phyloP scores from a whole-genome alignment of 2,888 invertebrate species.

The Cataglyphis albicans region DNA sequence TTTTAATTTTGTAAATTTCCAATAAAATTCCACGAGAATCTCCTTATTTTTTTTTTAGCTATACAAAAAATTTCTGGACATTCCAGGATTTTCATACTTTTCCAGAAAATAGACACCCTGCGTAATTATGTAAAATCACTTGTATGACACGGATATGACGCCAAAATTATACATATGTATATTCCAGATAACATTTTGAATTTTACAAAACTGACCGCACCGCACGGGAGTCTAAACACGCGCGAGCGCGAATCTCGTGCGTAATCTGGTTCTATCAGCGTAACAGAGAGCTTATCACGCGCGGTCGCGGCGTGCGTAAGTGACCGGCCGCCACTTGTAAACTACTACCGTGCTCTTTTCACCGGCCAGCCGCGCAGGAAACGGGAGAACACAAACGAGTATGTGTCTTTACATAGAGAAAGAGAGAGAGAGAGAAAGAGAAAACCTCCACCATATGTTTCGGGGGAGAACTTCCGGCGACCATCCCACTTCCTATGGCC shows the following conservation, averaged over 20 bases:
- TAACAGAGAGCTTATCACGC: slow-evolving; percentile 50
- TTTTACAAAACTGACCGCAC: slow-evolving; percentile 54
- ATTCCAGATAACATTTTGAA: background rate
- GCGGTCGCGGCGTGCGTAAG: slow-evolving; percentile 58
- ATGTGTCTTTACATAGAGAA: slow-evolving; percentile 61
- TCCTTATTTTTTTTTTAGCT: too few relatives aligned
- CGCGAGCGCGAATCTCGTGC: background rate
- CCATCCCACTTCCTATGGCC: slow-evolving; percentile 82
- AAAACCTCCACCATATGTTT: slow-evolving; percentile 73
- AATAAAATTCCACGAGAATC: too few relatives aligned
- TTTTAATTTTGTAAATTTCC: too few relatives aligned
- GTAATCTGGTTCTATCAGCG: slow-evolving; percentile 45
- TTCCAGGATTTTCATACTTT: too few relatives aligned
- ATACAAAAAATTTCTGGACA: too few relatives aligned
- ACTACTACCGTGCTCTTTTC: slow-evolving; percentile 75
- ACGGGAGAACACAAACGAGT: slow-evolving; percentile 69
- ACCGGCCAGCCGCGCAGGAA: slow-evolving; percentile 65
- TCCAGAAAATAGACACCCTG: too few relatives aligned
- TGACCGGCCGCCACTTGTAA: slow-evolving; percentile 70
- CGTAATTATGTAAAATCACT: background rate
- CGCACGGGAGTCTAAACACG: slow-evolving; percentile 40
- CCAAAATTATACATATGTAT: background rate
- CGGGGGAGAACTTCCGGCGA: slow-evolving; percentile 80
- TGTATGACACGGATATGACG: background rate
- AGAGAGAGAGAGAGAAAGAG: slow-evolving; percentile 13